phyloP scores from a whole-genome alignment of 2,113 vertebrate species.

The Pedetes capensis region DNA sequence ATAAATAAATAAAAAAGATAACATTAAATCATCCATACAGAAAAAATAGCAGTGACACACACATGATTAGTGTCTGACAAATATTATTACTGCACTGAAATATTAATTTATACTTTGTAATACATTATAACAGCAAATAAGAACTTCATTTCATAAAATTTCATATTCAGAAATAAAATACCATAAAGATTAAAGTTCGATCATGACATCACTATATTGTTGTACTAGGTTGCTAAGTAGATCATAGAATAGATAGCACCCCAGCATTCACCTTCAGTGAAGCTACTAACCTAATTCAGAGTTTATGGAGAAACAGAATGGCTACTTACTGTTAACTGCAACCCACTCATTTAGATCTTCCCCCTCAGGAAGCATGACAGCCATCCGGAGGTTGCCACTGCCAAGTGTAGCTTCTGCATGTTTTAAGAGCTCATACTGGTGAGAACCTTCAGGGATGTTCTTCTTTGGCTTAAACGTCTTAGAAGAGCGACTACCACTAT shows the following conservation, averaged over 20 bases:
- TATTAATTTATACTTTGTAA: conserved; percentile 2
- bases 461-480: conserved; percentile 94
- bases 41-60: background rate
- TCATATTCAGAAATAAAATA: conserved; percentile 30
- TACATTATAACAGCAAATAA: background rate
- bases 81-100: background rate
- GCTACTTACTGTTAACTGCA: conserved; percentile 90
- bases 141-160: conserved; percentile 44
- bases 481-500: conserved; percentile 90
- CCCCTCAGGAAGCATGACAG: conserved; percentile 91
- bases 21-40: conserved; percentile 14
- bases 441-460: conserved; percentile 91
- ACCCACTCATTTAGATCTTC: conserved; percentile 92
- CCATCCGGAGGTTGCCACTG: conserved; percentile 90
- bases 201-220: background rate
- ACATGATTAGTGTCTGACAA: background rate
- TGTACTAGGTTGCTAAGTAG: background rate
- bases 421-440: conserved; percentile 91
- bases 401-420: conserved; percentile 91
- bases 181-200: background rate
- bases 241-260: background rate
- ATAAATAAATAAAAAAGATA: no score
- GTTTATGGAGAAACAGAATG: background rate
- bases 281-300: background rate
- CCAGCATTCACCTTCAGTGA: background rate